These are phyloP conservation scores for Laspeyria flexula DNA, from an alignment of 2,888 invertebrate species.

Conservation along the genomic window DNA sequence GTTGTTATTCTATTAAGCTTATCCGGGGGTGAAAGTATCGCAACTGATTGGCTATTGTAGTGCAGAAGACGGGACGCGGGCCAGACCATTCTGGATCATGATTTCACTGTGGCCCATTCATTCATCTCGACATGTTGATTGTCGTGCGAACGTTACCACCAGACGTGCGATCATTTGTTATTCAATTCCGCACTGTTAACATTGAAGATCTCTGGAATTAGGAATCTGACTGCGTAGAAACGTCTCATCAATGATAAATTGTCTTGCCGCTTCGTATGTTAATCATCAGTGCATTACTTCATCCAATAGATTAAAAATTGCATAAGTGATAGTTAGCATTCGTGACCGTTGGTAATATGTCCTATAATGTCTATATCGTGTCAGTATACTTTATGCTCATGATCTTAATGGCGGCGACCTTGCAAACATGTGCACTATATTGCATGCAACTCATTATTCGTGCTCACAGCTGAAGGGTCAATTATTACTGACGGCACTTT, in stretches of 20 bases:
- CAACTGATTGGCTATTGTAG: conserved; percentile 78
- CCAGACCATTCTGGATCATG: conserved; percentile 71
- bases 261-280: conserved; percentile 31
- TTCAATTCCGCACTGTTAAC: conserved; percentile 65
- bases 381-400: conserved; percentile 53
- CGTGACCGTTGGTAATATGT: conserved; percentile 45
- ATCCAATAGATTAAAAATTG: conserved; percentile 19
- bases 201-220: conserved; percentile 63
- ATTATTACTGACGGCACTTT: conserved; percentile 61
- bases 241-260: conserved; percentile 56
- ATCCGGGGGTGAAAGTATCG: conserved; percentile 78
- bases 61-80: conserved; percentile 57
- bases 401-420: conserved; percentile 57
- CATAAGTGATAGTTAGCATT: conserved; percentile 39
- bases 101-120: conserved; percentile 70
- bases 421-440: conserved; percentile 57
- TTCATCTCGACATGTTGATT: conserved; percentile 73
- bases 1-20: conserved; percentile 78
- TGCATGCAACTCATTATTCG: conserved; percentile 54
- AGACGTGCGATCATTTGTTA: conserved; percentile 67
- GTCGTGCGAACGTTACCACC: conserved; percentile 71
- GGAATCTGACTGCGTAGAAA: conserved; percentile 63
- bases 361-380: conserved; percentile 57
- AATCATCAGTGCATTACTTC: conserved; percentile 15
- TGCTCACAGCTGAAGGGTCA: conserved; percentile 56